Conservation (phyloP, 2,888 invertebrate genomes). For the Darwinula stevensoni region DNA sequence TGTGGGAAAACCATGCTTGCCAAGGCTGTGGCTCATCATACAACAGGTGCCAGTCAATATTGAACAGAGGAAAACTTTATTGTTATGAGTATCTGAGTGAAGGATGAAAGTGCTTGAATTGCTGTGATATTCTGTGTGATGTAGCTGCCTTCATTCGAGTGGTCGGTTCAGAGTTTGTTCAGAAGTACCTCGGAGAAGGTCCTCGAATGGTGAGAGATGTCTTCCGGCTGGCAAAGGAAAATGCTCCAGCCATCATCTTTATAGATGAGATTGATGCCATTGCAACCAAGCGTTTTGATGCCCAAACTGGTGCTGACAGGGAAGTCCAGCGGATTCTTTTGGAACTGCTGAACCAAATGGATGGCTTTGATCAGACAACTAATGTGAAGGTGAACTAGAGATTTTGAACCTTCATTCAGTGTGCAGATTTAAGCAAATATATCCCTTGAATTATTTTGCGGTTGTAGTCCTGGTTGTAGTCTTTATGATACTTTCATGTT, state of each 20-base stretch:
- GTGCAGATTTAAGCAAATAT: too few species aligned
- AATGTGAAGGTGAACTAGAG: constrained; percentile 57
- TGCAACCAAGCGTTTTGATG: constrained; percentile 94
- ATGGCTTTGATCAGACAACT: constrained; percentile 98
- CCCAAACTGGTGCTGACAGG: constrained; percentile 90
- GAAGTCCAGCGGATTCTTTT: constrained; percentile 93
- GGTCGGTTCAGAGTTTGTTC: constrained; percentile 97
- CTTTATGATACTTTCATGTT: too few species aligned
- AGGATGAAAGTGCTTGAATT: not conserved
- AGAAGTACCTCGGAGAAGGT: constrained; percentile 95
- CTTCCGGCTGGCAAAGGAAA: constrained; percentile 92
- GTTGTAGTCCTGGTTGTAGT: too few species aligned
- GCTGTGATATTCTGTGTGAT: not conserved
- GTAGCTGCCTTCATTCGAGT: constrained; percentile 86
- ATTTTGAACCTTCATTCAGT: not conserved
- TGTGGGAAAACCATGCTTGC: constrained; percentile 99
- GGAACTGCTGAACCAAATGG: constrained; percentile 96
- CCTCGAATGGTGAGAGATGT: constrained; percentile 98
- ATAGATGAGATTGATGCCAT: constrained; percentile 99
- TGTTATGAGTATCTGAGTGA: not conserved
- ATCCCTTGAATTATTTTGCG: too few species aligned
- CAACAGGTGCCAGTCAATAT: constrained; percentile 32
- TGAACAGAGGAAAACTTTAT: too few species aligned
- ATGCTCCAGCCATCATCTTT: constrained; percentile 96
- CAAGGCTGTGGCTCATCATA: constrained; percentile 94